phyloP scores from a whole-genome alignment of 1,140 invertebrate species.

The Dendrolimus kikuchii region DNA sequence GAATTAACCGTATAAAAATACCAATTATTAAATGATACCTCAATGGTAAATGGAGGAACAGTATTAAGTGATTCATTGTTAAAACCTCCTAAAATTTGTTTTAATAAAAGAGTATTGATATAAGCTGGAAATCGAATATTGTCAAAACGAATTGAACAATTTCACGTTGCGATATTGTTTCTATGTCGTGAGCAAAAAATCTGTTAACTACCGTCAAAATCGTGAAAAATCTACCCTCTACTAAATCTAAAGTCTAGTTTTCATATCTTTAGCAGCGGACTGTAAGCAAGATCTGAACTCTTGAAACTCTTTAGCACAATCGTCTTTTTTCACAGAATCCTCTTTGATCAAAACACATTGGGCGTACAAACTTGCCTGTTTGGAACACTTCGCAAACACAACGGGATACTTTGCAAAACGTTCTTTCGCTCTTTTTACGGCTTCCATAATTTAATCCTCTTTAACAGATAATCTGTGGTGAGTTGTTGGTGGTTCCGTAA shows the following conservation, averaged over 20 bases:
- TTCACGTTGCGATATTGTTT: too few relatives aligned
- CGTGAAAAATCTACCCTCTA: neutral
- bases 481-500: slow-evolving; percentile 56
- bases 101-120: too few relatives aligned
- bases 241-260: slow-evolving; percentile 76
- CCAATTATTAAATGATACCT: slow-evolving; percentile 74
- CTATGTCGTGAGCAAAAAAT: too few relatives aligned
- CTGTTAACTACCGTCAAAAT: too few relatives aligned
- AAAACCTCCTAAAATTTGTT: slow-evolving; percentile 9
- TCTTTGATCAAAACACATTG: slow-evolving; percentile 82
- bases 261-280: slow-evolving; percentile 76
- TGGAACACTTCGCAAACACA: slow-evolving; percentile 80
- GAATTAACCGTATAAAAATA: slow-evolving; percentile 77
- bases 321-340: slow-evolving; percentile 78
- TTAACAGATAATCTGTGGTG: slow-evolving; percentile 23
- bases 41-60: slow-evolving; percentile 67
- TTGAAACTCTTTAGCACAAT: slow-evolving; percentile 83
- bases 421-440: slow-evolving; percentile 81
- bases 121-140: too few relatives aligned
- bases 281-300: slow-evolving; percentile 81
- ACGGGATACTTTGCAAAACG: slow-evolving; percentile 82
- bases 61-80: slow-evolving; percentile 6
- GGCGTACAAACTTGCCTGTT: slow-evolving; percentile 80
- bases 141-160: too few relatives aligned
- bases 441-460: slow-evolving; percentile 77